phyloP scores from a whole-genome alignment of 2,113 vertebrate genomes.

The Sander lucioperca region DNA sequence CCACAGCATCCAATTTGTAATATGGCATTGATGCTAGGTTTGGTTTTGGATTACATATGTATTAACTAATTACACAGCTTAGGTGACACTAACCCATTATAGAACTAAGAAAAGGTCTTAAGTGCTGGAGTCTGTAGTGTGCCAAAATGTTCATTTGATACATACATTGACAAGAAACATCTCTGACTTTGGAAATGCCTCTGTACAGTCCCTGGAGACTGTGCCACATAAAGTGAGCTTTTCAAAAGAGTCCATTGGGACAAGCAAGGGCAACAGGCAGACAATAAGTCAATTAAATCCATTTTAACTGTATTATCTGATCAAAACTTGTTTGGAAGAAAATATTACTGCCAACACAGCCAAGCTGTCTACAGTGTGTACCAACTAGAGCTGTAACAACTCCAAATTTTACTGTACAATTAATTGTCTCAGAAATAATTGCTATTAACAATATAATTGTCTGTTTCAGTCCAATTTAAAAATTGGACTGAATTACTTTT shows the following conservation, averaged over 20 bases:
- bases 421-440: too few species aligned
- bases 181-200: neutral
- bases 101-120: neutral
- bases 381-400: neutral
- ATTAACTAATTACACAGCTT: neutral
- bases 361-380: neutral
- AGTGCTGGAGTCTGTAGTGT: neutral
- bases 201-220: neutral
- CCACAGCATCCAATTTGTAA: neutral
- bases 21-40: neutral
- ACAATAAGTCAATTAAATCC: neutral
- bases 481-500: too few species aligned
- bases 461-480: too few species aligned
- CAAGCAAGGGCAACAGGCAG: neutral
- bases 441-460: too few species aligned
- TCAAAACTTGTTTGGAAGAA: neutral
- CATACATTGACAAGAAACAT: neutral
- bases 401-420: too few species aligned
- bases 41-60: neutral
- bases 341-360: neutral
- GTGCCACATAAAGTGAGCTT: neutral
- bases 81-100: neutral
- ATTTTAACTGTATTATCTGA: neutral
- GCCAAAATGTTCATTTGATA: neutral
- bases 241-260: neutral